These are phyloP conservation scores for Drosophila micromelanica DNA, from an alignment of 1,140 invertebrate species.

Conservation along the genomic window DNA sequence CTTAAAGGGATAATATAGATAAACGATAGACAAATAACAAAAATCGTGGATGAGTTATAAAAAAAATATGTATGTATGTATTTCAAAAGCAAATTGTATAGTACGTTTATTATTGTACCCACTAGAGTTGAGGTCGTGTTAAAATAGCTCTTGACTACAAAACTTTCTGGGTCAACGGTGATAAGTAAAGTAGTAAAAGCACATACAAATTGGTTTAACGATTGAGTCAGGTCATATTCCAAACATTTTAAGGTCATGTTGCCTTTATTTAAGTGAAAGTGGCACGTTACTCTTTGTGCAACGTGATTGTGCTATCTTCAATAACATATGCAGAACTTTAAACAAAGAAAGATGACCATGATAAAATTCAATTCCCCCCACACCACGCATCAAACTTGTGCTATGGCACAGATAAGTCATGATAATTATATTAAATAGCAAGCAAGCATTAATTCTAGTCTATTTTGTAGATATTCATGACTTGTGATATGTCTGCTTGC, in stretches of 20 bases:
- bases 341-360: slow-evolving; percentile 20
- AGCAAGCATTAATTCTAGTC: slow-evolving; percentile 14
- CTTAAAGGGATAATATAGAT: no score
- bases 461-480: slow-evolving; percentile 29
- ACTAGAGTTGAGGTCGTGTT: not conserved
- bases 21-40: no score
- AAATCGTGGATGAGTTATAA: no score
- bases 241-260: slow-evolving; percentile 1
- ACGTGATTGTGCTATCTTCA: slow-evolving; percentile 17
- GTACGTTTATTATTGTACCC: not conserved
- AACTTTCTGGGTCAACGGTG: slow-evolving; percentile 19
- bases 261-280: slow-evolving; percentile 23
- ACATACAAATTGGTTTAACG: slow-evolving; percentile 1
- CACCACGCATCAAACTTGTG: not conserved
- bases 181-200: slow-evolving; percentile 3
- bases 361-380: not conserved
- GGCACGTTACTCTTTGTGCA: slow-evolving; percentile 21
- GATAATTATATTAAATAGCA: slow-evolving; percentile 13
- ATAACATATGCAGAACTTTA: not conserved
- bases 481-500: slow-evolving; percentile 47
- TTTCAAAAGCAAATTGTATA: not conserved
- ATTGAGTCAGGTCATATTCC: slow-evolving; percentile 23
- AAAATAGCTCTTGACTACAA: not conserved
- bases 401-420: not conserved
- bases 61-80: no score